Conservation (phyloP, 2,888 invertebrate genomes). For the Calephelis perditalis region DNA sequence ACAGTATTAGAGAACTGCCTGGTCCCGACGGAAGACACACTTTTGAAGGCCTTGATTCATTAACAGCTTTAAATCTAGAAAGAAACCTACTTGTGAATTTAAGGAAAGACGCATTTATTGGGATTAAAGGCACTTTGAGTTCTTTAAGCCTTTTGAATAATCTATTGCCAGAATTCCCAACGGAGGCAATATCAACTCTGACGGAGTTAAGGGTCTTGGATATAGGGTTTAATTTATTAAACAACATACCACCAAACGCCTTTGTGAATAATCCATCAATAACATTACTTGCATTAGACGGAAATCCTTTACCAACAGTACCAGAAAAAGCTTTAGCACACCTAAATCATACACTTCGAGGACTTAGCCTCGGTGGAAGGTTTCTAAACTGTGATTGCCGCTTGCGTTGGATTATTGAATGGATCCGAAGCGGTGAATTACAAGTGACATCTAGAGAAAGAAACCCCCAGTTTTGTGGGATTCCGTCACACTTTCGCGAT, state of each 20-base stretch:
- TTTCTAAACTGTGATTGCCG: slow-evolving; percentile 94
- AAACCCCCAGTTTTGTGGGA: slow-evolving; percentile 95
- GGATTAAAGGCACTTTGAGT: slow-evolving; percentile 88
- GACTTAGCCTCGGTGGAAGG: slow-evolving; percentile 91
- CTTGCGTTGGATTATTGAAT: slow-evolving; percentile 92
- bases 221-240: slow-evolving; percentile 93
- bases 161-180: slow-evolving; percentile 91
- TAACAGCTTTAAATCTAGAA: slow-evolving; percentile 93
- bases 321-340: slow-evolving; percentile 87
- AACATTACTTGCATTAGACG: slow-evolving; percentile 92
- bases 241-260: slow-evolving; percentile 87
- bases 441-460: slow-evolving; percentile 95
- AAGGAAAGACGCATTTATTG: slow-evolving; percentile 86
- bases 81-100: slow-evolving; percentile 90
- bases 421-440: slow-evolving; percentile 91
- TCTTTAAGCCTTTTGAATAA: slow-evolving; percentile 94
- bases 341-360: slow-evolving; percentile 89
- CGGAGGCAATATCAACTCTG: slow-evolving; percentile 85
- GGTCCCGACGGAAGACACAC: slow-evolving; percentile 81
- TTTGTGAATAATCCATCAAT: slow-evolving; percentile 90
- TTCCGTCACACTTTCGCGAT: slow-evolving; percentile 87
- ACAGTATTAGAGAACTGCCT: slow-evolving; percentile 89
- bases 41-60: slow-evolving; percentile 87
- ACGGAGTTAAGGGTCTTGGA: slow-evolving; percentile 91
- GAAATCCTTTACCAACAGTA: slow-evolving; percentile 91